These are phyloP conservation scores for Actinemys pallida DNA, from an alignment of 2,113 vertebrate species.

Conservation along the genomic window DNA sequence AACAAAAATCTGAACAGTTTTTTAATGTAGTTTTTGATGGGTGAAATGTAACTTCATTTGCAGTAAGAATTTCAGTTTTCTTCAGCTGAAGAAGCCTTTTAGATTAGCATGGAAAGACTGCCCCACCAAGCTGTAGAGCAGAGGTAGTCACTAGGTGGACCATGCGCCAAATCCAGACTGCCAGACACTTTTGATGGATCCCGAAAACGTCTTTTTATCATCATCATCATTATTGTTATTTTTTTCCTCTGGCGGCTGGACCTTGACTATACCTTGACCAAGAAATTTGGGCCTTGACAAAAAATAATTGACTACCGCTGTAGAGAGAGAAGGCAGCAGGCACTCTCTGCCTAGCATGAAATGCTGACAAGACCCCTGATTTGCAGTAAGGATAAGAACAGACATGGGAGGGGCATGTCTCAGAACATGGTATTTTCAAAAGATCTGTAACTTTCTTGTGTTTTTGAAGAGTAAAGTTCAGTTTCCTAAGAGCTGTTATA, in stretches of 20 bases:
- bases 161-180: too few relatives aligned
- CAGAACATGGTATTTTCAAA: neutral
- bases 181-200: too few relatives aligned
- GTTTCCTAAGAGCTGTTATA: neutral
- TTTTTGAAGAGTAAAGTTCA: neutral
- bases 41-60: neutral
- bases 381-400: neutral
- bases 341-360: neutral
- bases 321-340: neutral
- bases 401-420: neutral
- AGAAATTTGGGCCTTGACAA: too few relatives aligned
- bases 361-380: neutral
- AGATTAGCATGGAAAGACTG: neutral
- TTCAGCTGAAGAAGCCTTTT: neutral
- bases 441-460: neutral
- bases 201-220: too few relatives aligned
- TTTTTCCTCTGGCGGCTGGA: too few relatives aligned
- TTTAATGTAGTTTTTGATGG: neutral
- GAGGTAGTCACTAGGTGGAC: too few relatives aligned
- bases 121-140: neutral
- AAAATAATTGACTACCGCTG: too few relatives aligned
- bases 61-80: neutral
- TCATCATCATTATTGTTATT: too few relatives aligned
- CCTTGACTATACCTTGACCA: too few relatives aligned
- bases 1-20: neutral